phyloP scores from a whole-genome alignment of 2,113 vertebrate genomes.

The Eubucco bourcierii region DNA sequence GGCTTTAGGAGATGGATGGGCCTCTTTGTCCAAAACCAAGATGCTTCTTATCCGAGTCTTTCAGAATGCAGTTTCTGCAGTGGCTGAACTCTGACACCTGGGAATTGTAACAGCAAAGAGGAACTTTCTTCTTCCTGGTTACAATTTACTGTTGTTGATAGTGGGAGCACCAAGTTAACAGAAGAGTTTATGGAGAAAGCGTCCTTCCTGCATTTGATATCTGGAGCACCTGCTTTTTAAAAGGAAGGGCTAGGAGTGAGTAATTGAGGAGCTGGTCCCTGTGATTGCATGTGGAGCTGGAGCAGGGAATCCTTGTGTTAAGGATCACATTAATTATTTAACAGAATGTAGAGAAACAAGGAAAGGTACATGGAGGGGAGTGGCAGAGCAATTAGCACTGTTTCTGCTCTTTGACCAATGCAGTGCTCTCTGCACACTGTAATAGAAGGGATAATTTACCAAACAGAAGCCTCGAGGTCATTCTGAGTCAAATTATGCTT shows the following conservation, averaged over 20 bases:
- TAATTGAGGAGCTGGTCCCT: background rate
- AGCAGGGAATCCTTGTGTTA: slow-evolving; percentile 10
- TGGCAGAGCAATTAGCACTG: background rate
- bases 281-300: background rate
- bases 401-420: slow-evolving; percentile 36
- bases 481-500: background rate
- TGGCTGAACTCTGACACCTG: background rate
- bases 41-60: background rate
- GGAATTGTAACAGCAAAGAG: background rate
- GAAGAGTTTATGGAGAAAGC: background rate
- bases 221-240: background rate
- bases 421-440: background rate
- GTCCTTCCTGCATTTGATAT: background rate
- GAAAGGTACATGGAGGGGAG: background rate
- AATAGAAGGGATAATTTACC: background rate
- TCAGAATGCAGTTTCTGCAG: background rate
- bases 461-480: background rate
- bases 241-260: background rate
- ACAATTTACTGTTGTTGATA: background rate
- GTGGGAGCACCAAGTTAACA: background rate
- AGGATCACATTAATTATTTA: slow-evolving; percentile 1
- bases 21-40: background rate
- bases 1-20: background rate
- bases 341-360: background rate
- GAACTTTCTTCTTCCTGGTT: background rate